Evolutionary conservation across 1,140 invertebrate genomes (phyloP), one percentile per base, ranked within the genome.

Genomic region (Calliphora vicina): DNA sequence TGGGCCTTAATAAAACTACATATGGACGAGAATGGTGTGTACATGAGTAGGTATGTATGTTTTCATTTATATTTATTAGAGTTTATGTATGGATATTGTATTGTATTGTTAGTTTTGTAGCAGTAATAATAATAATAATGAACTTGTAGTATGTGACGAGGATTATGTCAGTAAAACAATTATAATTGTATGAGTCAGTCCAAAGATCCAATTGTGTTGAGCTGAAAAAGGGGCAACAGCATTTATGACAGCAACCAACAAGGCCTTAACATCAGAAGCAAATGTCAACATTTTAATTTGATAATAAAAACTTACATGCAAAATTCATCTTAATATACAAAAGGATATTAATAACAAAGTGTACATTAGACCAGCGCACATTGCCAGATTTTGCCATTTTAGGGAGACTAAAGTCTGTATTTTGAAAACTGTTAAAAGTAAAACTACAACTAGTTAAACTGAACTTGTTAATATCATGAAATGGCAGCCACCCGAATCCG

Each of bases 161-260:
- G 61, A 67, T 67, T 67, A 67, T 67, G 61, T 67, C 61, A 67
- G 61, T 23, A 67, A 67, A 67, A 67, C 61, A 67, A 67, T 67
- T 23, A 67, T 67, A 67, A 57, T 57, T 57, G 5, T 57, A 57
- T 10, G 35, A 35, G 4, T 35, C 35, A 17, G 45, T 50, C 20
- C n/a, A 67, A n/a, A 25, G 57, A 67, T 2, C 1, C 57, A 61
- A 6, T 50, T 50, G 45, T 61, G 6, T 61, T 61, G n/a, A 4
- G 57, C 20, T n/a, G 57, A 17, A 8, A 8, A 23, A 23, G 61
- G 61, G 17, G 20, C 12, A n/a, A 6, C 17, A 15, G 50, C 0
- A 35, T 57, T 57, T 57, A 17, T 57, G 13, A 17, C 13, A 57
- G 15, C 35, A 57, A 57, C 50, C 2, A n/a, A n/a, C n/a, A n/a